Evolutionary conservation across 30 jellyfish, hydroid and myxozoan species (phyloP).

Genomic region (Aurelia coerulea): DNA sequence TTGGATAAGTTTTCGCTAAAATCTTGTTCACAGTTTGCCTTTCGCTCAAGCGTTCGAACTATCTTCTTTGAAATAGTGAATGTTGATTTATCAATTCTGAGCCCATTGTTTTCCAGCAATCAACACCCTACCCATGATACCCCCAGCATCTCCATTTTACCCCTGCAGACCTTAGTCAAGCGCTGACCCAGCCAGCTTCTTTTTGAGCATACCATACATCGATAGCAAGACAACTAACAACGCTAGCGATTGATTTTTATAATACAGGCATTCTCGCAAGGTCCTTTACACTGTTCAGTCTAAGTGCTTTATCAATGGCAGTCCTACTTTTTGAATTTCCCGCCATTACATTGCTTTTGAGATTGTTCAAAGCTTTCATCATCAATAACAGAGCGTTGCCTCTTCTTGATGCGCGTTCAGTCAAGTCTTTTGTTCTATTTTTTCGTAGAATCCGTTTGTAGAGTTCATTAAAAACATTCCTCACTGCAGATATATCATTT

Average conservation of each 20-base stretch:
- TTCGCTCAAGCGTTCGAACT: no score
- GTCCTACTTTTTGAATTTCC: slow-evolving; percentile 13
- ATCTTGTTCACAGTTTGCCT: no score
- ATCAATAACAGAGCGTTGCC: slow-evolving; percentile 50
- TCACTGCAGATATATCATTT: slow-evolving; percentile 70
- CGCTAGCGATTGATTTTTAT: neutral
- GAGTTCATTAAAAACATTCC: slow-evolving; percentile 61
- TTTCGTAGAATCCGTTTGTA: slow-evolving; percentile 54
- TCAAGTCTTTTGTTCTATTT: slow-evolving; percentile 11
- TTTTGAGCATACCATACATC: no score
- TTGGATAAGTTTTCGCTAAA: no score
- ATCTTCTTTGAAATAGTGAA: no score
- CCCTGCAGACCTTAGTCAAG: no score
- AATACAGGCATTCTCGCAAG: slow-evolving; percentile 49
- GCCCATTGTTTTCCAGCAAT: no score
- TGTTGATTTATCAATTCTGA: no score
- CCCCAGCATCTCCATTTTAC: no score
- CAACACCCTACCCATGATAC: no score
- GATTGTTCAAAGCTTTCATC: slow-evolving; percentile 50
- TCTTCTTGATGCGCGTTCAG: slow-evolving; percentile 36
- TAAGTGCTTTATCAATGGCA: slow-evolving; percentile 32
- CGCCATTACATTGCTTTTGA: slow-evolving; percentile 43
- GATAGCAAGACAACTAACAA: no score
- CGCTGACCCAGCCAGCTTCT: no score
- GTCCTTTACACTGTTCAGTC: slow-evolving; percentile 37